A percentile compares a stretch with the other conserved stretches of the same genome.
Conservation (phyloP, 2,888 invertebrate genomes). For the Mythimna ferrago region DNA sequence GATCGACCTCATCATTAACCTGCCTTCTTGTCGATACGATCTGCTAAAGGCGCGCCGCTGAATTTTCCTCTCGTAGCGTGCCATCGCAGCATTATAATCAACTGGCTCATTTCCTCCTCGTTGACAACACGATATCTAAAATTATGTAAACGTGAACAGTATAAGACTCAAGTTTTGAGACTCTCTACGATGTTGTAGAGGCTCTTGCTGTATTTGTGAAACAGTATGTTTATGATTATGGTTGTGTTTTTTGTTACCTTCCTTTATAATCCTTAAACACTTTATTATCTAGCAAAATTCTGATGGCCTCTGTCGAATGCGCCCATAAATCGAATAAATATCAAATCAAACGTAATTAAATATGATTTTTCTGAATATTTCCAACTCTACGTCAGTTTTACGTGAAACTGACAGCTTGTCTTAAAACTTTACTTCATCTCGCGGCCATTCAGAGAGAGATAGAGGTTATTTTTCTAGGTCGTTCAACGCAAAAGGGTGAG, state of each 20-base stretch:
- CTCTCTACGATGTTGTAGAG: constrained; percentile 23
- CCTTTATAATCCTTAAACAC: constrained; percentile 19
- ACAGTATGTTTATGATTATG: constrained; percentile 29
- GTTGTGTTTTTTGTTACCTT: constrained; percentile 26
- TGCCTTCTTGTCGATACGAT: constrained; percentile 59
- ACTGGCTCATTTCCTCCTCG: constrained; percentile 62
- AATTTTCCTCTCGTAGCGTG: constrained; percentile 57
- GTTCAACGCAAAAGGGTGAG: constrained; percentile 76
- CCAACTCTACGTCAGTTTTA: constrained; percentile 59
- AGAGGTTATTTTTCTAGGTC: constrained; percentile 77
- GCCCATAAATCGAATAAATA: constrained; percentile 12
- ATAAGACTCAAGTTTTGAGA: constrained; percentile 38
- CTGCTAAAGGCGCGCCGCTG: constrained; percentile 51
- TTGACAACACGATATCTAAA: constrained; percentile 59
- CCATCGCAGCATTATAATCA: constrained; percentile 61
- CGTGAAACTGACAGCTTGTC: constrained; percentile 75
- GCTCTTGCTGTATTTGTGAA: constrained; percentile 30
- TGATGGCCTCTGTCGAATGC: background rate
- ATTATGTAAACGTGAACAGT: constrained; percentile 54
- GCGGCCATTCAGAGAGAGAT: constrained; percentile 66
- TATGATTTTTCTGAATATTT: constrained; percentile 43
- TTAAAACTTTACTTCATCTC: constrained; percentile 78
- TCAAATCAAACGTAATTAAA: constrained; percentile 32
- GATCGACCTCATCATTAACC: constrained; percentile 65
- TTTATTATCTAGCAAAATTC: constrained; percentile 17